A percentile compares a stretch with the other conserved stretches of the same genome.
phyloP scores from a whole-genome alignment of 1,140 invertebrate genomes.

The Brachystomella parvula region DNA sequence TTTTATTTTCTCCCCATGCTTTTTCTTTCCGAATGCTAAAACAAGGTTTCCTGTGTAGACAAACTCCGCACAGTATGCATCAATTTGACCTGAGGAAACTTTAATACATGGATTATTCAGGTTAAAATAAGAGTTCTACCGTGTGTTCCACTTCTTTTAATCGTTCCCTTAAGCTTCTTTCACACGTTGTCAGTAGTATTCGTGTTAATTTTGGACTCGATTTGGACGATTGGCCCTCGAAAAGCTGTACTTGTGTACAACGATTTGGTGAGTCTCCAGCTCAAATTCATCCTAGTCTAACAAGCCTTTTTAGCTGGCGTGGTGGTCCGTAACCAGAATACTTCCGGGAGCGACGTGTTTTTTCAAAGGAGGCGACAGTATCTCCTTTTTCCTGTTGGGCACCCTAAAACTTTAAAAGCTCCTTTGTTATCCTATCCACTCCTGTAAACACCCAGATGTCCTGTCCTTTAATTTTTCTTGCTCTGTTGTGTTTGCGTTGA shows the following conservation, averaged over 20 bases:
- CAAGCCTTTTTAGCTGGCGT: neutral
- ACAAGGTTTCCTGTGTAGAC: too few relatives aligned
- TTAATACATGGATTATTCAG: too few relatives aligned
- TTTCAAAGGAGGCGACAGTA: neutral
- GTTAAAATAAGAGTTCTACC: too few relatives aligned
- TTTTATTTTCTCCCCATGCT: too few relatives aligned
- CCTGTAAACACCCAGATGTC: neutral
- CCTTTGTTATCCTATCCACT: neutral
- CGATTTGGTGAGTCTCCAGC: neutral
- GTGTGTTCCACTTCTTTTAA: neutral
- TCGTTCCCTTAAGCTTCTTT: neutral
- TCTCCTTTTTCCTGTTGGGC: neutral
- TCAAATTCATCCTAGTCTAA: neutral
- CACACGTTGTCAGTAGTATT: neutral
- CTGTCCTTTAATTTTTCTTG: neutral
- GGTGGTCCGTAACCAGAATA: neutral
- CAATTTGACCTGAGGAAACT: too few relatives aligned
- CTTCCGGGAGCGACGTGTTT: neutral
- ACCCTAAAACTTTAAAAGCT: neutral
- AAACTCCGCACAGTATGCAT: too few relatives aligned
- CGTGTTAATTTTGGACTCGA: neutral
- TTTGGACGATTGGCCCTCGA: neutral
- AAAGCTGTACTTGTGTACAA: constrained; percentile 1
- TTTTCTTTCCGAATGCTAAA: too few relatives aligned
- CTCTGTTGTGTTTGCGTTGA: neutral